Evolutionary conservation across 2,113 vertebrate species (phyloP).

Genomic region (Tachysurus fulvidraco): DNA sequence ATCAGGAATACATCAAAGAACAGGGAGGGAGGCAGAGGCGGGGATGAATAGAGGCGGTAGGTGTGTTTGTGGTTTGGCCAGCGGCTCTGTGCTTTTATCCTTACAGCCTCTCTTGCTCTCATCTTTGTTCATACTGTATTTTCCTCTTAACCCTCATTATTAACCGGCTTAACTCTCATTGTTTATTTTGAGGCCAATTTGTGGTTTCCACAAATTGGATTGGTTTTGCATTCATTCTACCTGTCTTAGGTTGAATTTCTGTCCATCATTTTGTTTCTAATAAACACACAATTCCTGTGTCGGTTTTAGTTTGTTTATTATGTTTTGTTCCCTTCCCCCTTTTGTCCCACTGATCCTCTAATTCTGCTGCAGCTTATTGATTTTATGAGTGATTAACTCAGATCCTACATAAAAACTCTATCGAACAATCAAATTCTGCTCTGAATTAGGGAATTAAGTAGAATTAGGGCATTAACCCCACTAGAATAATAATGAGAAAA

Average conservation of each 20-base stretch:
- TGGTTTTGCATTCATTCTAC: neutral
- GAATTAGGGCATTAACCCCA: constrained; percentile 29
- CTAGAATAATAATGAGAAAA: constrained; percentile 36
- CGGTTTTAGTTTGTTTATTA: neutral
- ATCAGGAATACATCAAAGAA: constrained; percentile 73
- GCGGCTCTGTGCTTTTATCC: constrained; percentile 48
- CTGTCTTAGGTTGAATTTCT: neutral
- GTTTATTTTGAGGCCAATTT: neutral
- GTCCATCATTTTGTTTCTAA: neutral
- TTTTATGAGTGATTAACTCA: neutral
- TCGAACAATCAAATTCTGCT: neutral
- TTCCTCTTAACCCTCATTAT: constrained; percentile 8
- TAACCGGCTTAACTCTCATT: too few species aligned
- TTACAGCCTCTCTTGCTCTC: constrained; percentile 13
- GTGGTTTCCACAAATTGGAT: neutral
- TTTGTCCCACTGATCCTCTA: neutral
- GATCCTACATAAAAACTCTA: neutral
- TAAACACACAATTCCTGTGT: neutral
- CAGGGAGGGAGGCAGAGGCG: constrained; percentile 58
- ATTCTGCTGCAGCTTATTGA: neutral
- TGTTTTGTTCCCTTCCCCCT: neutral
- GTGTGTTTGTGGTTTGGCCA: constrained; percentile 62
- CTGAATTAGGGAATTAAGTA: neutral
- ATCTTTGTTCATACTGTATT: constrained; percentile 20
- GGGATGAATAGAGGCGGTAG: constrained; percentile 66